Evolutionary conservation across 2,113 vertebrate species (phyloP), one percentile per base, ranked within the genome.

Genomic region (Rhynchopsitta pachyrhyncha): DNA sequence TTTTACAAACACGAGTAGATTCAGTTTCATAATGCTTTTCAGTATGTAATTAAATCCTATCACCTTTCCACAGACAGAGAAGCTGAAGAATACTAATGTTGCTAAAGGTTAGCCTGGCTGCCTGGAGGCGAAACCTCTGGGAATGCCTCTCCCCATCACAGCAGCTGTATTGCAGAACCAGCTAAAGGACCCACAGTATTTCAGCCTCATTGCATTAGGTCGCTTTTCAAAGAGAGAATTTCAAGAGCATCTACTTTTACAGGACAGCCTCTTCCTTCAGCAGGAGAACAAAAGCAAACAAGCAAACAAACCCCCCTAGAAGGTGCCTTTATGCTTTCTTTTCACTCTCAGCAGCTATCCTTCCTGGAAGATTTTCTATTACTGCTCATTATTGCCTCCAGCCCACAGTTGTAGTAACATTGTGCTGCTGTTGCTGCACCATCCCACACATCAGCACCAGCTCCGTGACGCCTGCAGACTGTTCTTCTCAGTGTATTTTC

Each of bases 1-100:
- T 90, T 92, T 92, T 79, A 78, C 85, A 90, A 93, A 94, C 78
- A 76, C 0, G 0, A 76, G 39, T 49, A 39, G 76, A 62, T 80
- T 93, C 63, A 28, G 42, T 88, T 82, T 82, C 88, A 25, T 62
- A 28, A 74, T 82, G 88, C 70, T 47, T 94, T 93, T 63, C 10
- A 50, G 68, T 17, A 29, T 49, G 53, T 70, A 78, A 91, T 95
- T 89, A 86, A 95, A 83, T 95, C 76, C 84, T 41, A 71, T 86
- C 95, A 83, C 89, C 88, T 94, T 94, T 86, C 85, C 49, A 44
- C 67, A 88, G 93, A 33, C 20, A 14, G 44, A 39, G 90, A 22
- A 44, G 79, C 44, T 76, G 71, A 52, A 42, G 79, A 86, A 90
- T 57, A 4, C 53, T 82, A 47, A 49, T 83, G 78, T 57, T 80